Evolutionary conservation across 2,888 invertebrate species (phyloP).

Genomic region (Oxycera nigricornis): DNA sequence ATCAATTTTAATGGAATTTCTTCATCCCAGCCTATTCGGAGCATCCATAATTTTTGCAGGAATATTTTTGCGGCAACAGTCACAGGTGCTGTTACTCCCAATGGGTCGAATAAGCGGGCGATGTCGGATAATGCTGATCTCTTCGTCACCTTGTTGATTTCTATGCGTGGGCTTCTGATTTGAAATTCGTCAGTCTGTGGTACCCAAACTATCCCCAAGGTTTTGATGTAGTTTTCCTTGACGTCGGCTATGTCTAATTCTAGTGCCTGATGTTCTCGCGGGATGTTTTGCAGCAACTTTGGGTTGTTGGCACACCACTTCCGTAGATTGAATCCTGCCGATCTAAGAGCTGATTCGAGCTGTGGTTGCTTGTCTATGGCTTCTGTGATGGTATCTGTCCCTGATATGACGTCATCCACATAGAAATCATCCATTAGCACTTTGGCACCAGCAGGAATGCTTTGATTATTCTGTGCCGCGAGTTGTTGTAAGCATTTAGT

Average conservation of each 20-base stretch:
- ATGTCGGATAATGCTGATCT: neutral
- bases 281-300: slow-evolving; percentile 1
- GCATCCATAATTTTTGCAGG: slow-evolving; percentile 31
- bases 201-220: slow-evolving; percentile 14
- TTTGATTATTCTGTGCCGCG: slow-evolving; percentile 64
- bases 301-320: slow-evolving; percentile 22
- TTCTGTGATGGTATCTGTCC: slow-evolving; percentile 26
- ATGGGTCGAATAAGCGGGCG: too few species aligned
- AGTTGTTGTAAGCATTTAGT: slow-evolving; percentile 56
- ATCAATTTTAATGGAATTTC: neutral
- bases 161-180: neutral
- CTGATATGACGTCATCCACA: slow-evolving; percentile 61
- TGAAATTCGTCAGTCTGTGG: slow-evolving; percentile 4
- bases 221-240: neutral
- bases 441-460: slow-evolving; percentile 63
- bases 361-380: neutral
- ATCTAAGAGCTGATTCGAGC: too few species aligned
- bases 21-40: slow-evolving; percentile 31
- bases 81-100: too few species aligned
- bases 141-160: neutral
- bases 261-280: neutral
- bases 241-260: neutral
- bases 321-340: too few species aligned
- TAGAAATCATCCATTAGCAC: slow-evolving; percentile 61
- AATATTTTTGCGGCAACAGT: too few species aligned